Evolutionary conservation across 2,113 vertebrate genomes (phyloP).

Genomic region (Neolamprologus toae): DNA sequence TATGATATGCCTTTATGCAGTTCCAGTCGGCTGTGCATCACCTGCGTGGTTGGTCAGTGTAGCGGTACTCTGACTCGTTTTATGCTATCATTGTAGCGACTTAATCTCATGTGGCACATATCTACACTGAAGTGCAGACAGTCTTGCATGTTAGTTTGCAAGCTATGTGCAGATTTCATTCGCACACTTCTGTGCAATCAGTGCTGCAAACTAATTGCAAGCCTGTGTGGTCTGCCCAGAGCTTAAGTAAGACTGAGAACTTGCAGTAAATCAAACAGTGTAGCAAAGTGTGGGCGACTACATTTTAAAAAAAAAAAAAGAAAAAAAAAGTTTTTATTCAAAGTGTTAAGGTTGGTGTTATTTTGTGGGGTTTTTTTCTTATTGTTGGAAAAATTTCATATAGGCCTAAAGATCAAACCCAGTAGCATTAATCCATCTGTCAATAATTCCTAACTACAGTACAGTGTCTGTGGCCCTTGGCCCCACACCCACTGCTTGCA

Average conservation of each 20-base stretch:
- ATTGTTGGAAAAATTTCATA: not conserved
- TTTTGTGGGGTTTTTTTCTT: rapidly evolving
- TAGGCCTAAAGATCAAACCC: not conserved
- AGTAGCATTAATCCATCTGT: not conserved
- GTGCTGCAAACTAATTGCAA: not conserved
- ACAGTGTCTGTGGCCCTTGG: not conserved
- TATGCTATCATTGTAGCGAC: not conserved
- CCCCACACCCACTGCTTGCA: not conserved
- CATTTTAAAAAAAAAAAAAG: rapidly evolving
- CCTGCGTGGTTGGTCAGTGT: not conserved
- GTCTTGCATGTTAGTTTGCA: not conserved
- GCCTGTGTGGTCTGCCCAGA: not conserved
- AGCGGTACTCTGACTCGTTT: not conserved
- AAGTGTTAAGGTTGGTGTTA: not conserved
- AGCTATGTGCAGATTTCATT: not conserved
- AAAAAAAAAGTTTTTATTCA: not conserved
- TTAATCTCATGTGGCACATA: not conserved
- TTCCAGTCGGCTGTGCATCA: not conserved
- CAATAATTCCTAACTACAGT: not conserved
- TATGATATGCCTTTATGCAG: constrained; percentile 19
- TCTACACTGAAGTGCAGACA: not conserved
- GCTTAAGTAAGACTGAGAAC: not conserved
- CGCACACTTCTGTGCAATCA: not conserved
- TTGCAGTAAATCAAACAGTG: not conserved
- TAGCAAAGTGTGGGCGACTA: not conserved